phyloP scores from a whole-genome alignment of 2,888 invertebrate species.

The Plebejus melissa region DNA sequence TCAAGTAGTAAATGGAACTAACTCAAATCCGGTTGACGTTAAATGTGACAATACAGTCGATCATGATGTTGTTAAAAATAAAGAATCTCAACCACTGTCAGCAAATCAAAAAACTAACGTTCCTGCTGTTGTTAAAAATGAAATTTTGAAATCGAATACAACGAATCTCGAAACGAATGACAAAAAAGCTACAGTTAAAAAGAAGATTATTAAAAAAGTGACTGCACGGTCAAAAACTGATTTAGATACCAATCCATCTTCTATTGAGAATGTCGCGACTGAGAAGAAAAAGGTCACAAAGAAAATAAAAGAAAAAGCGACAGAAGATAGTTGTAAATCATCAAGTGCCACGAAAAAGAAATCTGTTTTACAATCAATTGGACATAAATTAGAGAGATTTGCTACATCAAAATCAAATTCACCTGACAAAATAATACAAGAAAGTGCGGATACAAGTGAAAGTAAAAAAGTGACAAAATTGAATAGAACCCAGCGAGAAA shows the following conservation, averaged over 20 bases:
- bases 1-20: slow-evolving; percentile 51
- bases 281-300: slow-evolving; percentile 70
- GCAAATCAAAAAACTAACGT: slow-evolving; percentile 41
- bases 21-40: slow-evolving; percentile 43
- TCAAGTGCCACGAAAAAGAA: slow-evolving; percentile 76
- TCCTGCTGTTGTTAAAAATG: slow-evolving; percentile 50
- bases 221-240: slow-evolving; percentile 71
- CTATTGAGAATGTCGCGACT: slow-evolving; percentile 49
- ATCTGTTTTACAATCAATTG: slow-evolving; percentile 85
- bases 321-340: slow-evolving; percentile 54
- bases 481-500: slow-evolving; percentile 81
- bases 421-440: slow-evolving; percentile 67
- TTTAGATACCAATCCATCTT: slow-evolving; percentile 49
- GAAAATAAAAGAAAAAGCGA: slow-evolving; percentile 64
- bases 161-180: slow-evolving; percentile 51
- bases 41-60: slow-evolving; percentile 43
- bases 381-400: slow-evolving; percentile 87
- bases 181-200: slow-evolving; percentile 67
- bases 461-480: slow-evolving; percentile 64
- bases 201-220: slow-evolving; percentile 69
- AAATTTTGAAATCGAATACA: slow-evolving; percentile 47
- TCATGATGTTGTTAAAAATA: slow-evolving; percentile 48
- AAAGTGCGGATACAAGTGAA: slow-evolving; percentile 44
- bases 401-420: slow-evolving; percentile 73
- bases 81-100: slow-evolving; percentile 43